Percentiles rank a stretch among this genome's conserved stretches.
These are phyloP conservation scores for Intellagama lesueurii DNA, from an alignment of 2,797 vertebrate genomes.

Conservation along the genomic window DNA sequence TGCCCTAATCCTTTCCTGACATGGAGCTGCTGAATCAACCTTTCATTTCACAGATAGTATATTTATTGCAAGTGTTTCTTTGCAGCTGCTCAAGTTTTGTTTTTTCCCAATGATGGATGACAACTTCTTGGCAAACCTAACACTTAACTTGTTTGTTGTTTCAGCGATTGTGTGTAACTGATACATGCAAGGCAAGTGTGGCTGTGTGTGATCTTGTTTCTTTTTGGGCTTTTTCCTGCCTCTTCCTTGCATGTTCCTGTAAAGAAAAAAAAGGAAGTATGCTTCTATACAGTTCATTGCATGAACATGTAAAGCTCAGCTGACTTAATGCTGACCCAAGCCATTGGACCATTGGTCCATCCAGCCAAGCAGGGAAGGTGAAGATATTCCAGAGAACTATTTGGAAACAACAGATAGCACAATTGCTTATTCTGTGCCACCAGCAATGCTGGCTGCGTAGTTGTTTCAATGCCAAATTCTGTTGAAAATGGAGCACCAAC, in stretches of 20 bases:
- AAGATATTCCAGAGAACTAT: too few relatives aligned
- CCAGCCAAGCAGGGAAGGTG: neutral
- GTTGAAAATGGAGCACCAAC: too few relatives aligned
- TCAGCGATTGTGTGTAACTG: conserved; percentile 58
- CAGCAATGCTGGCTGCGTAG: too few relatives aligned
- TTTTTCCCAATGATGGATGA: conserved; percentile 31
- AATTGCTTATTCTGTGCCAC: too few relatives aligned
- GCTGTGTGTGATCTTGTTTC: conserved; percentile 63
- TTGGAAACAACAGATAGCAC: neutral
- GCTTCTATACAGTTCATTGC: neutral
- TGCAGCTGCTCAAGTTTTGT: conserved; percentile 1
- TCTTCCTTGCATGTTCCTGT: neutral
- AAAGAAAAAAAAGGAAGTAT: conserved; percentile 8
- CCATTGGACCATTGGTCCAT: neutral
- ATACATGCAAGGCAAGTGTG: conserved; percentile 46
- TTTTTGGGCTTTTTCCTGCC: conserved; percentile 41
- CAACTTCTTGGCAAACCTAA: conserved; percentile 48
- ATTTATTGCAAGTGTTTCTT: conserved; percentile 20
- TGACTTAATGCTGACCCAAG: neutral
- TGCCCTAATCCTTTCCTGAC: conserved; percentile 44
- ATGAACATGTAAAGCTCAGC: neutral
- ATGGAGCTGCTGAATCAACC: neutral
- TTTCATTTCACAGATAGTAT: conserved; percentile 41
- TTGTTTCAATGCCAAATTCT: too few relatives aligned
- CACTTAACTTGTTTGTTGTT: conserved; percentile 64